Evolutionary conservation across 2,888 invertebrate species (phyloP).

Genomic region (Maniola hyperantus): DNA sequence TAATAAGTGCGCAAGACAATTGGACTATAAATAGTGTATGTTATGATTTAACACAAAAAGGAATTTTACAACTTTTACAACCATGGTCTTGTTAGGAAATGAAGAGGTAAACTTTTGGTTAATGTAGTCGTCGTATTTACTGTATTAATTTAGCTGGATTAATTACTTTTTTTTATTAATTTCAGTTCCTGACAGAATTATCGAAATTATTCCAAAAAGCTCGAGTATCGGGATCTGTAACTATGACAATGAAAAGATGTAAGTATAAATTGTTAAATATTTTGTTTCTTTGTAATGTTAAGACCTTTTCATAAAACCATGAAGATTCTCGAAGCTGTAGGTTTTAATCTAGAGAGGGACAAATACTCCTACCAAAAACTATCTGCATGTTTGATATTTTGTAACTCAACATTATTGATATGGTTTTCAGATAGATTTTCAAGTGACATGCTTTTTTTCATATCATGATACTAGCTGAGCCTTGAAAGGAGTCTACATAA

Average conservation of each 20-base stretch:
- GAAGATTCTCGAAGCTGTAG: not conserved
- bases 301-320: not conserved
- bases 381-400: not conserved
- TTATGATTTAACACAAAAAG: conserved; percentile 16
- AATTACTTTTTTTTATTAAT: conserved; percentile 42
- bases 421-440: too few relatives aligned
- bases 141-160: not conserved
- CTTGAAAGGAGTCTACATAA: not conserved
- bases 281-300: not conserved
- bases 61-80: conserved; percentile 41
- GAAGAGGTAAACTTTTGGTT: conserved; percentile 78
- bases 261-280: conserved; percentile 69
- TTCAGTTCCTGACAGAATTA: conserved; percentile 92
- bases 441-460: too few relatives aligned
- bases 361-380: not conserved
- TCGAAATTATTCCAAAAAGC: conserved; percentile 93
- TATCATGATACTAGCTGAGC: too few relatives aligned
- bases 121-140: not conserved
- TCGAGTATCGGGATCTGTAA: conserved; percentile 89
- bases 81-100: conserved; percentile 86
- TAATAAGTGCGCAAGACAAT: not conserved
- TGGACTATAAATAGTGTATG: not conserved
- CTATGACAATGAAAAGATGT: conserved; percentile 97
- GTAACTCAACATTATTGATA: not conserved
- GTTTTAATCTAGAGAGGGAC: not conserved